Percentiles rank a stretch among this genome's conserved stretches.
Conservation (phyloP, 2,888 invertebrate species). For the Spicauda simplicius region DNA sequence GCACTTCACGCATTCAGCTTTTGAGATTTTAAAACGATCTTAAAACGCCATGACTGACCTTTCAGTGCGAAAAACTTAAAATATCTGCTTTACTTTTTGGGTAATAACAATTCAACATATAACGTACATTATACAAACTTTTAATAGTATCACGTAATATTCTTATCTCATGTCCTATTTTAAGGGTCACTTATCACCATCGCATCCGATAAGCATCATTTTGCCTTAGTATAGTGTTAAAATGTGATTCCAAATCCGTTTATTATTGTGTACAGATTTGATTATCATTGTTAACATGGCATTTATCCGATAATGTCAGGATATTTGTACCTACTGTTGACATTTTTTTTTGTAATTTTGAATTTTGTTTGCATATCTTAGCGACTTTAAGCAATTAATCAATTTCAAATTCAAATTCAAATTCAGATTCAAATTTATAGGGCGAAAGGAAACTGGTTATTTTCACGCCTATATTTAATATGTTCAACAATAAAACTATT, state of each 20-base stretch:
- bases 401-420: too few species aligned
- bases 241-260: background rate
- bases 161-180: background rate
- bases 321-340: background rate
- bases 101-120: background rate
- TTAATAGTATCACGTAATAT: background rate
- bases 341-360: too few species aligned
- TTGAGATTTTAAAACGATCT: too few species aligned
- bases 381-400: too few species aligned
- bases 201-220: background rate
- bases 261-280: background rate
- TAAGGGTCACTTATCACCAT: background rate
- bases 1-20: too few species aligned
- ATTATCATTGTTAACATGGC: background rate
- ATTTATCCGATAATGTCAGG: background rate
- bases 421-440: too few species aligned
- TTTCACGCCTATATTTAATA: too few species aligned
- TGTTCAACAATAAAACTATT: too few species aligned
- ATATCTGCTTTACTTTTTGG: background rate
- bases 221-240: background rate
- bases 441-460: too few species aligned
- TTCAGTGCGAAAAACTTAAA: background rate
- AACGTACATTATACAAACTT: too few species aligned
- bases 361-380: too few species aligned
- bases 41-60: background rate